Percentiles rank a stretch among this genome's conserved stretches.
phyloP scores from a whole-genome alignment of 2,797 vertebrate genomes.

The Danio kyathit region DNA sequence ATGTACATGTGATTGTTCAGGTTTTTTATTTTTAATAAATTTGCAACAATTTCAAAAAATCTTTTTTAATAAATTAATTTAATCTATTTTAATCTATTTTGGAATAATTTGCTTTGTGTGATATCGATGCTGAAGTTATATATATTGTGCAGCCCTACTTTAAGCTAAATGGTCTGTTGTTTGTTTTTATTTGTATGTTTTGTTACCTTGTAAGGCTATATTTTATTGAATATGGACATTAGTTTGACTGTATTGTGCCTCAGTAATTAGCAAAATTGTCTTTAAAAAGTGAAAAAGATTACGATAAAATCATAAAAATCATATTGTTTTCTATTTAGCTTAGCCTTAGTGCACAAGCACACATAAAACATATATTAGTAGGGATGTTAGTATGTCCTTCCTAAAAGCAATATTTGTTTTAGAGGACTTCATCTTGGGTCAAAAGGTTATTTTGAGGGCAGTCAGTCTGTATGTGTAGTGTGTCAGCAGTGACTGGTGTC shows the following conservation, averaged over 20 bases:
- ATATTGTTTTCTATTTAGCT: too few relatives aligned
- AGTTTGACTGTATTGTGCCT: not conserved
- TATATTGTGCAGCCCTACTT: not conserved
- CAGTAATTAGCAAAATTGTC: too few relatives aligned
- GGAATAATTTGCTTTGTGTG: too few relatives aligned
- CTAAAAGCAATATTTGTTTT: not conserved
- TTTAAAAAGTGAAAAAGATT: too few relatives aligned
- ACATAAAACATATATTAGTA: too few relatives aligned
- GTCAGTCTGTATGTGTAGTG: constrained; percentile 38
- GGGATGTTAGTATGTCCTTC: not conserved
- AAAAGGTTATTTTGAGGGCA: constrained; percentile 15
- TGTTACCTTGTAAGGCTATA: not conserved
- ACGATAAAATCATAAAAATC: too few relatives aligned
- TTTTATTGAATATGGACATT: not conserved
- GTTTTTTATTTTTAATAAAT: too few relatives aligned
- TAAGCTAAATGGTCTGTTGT: not conserved
- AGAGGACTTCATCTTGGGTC: constrained; percentile 18
- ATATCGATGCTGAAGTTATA: not conserved
- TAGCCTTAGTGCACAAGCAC: too few relatives aligned
- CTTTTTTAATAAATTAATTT: too few relatives aligned
- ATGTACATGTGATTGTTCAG: too few relatives aligned
- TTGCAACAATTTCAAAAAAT: too few relatives aligned
- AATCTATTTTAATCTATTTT: too few relatives aligned
- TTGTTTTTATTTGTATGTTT: not conserved
- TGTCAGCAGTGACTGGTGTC: constrained; percentile 79